These are phyloP conservation scores for Zaprionus africanus DNA, from an alignment of 1,140 invertebrate species.

Conservation along the genomic window DNA sequence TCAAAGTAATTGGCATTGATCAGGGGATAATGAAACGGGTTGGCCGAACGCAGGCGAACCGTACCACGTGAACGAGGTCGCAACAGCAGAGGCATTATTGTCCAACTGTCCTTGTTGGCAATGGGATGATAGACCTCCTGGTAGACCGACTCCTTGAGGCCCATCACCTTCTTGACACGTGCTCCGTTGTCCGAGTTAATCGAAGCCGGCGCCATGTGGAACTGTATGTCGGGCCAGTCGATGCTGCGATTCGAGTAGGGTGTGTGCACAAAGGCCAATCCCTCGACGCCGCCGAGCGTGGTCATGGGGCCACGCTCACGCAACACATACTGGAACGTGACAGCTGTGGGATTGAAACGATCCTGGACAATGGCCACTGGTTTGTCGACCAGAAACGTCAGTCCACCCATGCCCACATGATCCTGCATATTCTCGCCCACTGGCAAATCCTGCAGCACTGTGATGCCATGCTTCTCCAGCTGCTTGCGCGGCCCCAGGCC, in stretches of 20 bases:
- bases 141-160: conserved; percentile 92
- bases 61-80: conserved; percentile 92
- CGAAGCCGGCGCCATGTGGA: conserved; percentile 94
- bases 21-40: conserved; percentile 93
- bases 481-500: conserved; percentile 93
- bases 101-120: conserved; percentile 91
- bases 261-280: conserved; percentile 93
- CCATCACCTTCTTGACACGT: conserved; percentile 91
- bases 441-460: conserved; percentile 89
- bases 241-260: conserved; percentile 90
- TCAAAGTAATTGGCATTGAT: conserved; percentile 96
- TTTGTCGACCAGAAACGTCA: conserved; percentile 91
- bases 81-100: conserved; percentile 92
- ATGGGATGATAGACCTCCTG: conserved; percentile 91
- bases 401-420: conserved; percentile 92
- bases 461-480: conserved; percentile 89
- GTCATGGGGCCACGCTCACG: conserved; percentile 93
- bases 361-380: conserved; percentile 91
- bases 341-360: conserved; percentile 89
- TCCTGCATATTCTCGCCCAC: conserved; percentile 92
- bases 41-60: conserved; percentile 89
- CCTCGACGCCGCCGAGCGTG: conserved; percentile 92
- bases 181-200: conserved; percentile 92
- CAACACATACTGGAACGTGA: conserved; percentile 92
- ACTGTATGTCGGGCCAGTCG: conserved; percentile 93